Conservation (phyloP, 2,113 vertebrate species). For the Melanerpes aurifrons region DNA sequence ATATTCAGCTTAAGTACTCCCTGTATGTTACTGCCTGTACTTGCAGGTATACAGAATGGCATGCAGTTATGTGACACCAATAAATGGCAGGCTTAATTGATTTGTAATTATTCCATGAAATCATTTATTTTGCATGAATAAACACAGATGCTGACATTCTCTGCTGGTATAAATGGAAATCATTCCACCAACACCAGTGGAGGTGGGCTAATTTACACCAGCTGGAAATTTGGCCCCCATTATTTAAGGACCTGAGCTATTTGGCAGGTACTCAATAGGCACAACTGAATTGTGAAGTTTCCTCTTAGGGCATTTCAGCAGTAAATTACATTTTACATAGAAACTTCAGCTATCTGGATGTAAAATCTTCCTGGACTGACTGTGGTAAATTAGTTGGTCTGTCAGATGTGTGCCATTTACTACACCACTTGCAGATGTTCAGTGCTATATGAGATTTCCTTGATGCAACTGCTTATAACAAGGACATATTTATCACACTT, state of each 20-base stretch:
- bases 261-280: slow-evolving; percentile 40
- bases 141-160: slow-evolving; percentile 48
- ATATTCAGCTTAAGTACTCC: not conserved
- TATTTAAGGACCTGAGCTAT: slow-evolving; percentile 50
- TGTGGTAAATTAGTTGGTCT: slow-evolving; percentile 67
- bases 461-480: slow-evolving; percentile 61
- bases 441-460: slow-evolving; percentile 62
- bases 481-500: slow-evolving; percentile 71
- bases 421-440: slow-evolving; percentile 55
- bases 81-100: slow-evolving; percentile 60
- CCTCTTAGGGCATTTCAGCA: slow-evolving; percentile 48
- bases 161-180: not conserved
- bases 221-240: slow-evolving; percentile 39
- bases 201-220: slow-evolving; percentile 17
- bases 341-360: slow-evolving; percentile 63
- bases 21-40: not conserved
- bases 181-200: not conserved
- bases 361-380: slow-evolving; percentile 68
- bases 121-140: slow-evolving; percentile 59
- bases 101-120: slow-evolving; percentile 56
- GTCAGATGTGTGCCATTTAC: slow-evolving; percentile 53
- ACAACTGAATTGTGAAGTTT: slow-evolving; percentile 39
- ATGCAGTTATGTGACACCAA: not conserved
- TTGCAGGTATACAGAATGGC: slow-evolving; percentile 15
- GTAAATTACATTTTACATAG: slow-evolving; percentile 63